Base-by-base conservation (phyloP, 2,797 vertebrate genomes). In the Arnoldichthys spilopterus region DNA sequence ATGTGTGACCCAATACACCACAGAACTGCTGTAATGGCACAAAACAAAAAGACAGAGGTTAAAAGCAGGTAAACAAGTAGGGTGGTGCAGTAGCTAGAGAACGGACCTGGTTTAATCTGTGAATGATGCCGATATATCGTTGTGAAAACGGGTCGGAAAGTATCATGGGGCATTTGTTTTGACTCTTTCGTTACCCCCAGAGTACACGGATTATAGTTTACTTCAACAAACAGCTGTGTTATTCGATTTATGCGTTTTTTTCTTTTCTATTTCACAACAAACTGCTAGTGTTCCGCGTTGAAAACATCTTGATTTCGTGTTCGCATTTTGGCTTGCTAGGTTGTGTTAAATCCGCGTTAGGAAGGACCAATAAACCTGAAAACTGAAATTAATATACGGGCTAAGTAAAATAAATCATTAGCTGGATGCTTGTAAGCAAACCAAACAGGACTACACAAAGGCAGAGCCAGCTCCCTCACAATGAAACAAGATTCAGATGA, bases 1-100 rank as follows among this genome's bases (percentile, higher is more conserved):
- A 99, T 99, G 98, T 99, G 96, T 96, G 97, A 99, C 98, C 98
- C 92, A 99, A 97, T 98, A 99, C 98, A 99, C 98, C 98, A 99
- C 98, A 97, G 97, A 99, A 99, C 97, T 99, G 98, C 98, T 99
- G 96, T 90, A 86, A 85, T 86, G 82, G 76, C 88, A 81, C 53
- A 83, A 77, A 79, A 6, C 51, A 76, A 54, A 85, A 18, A 81
- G n/a, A 51, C 18, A 53, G 20, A 64, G 1, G 6, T 13, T 8
- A 40, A 7, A 40, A 40, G 11, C 53, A 53, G 20, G 26, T 22
- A 64, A 63, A 76, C 26, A 80, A 20, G 28, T 20, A 30, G 18
- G 26, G 9, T 51, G 22, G 16, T 13, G n/a, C 43, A 37, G 2
- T 30, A 20, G 16, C 26, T 70, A 53, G 2, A 70, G 67, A 18